phyloP scores from a whole-genome alignment of 2,797 vertebrate species.

The Gambelia wislizenii region DNA sequence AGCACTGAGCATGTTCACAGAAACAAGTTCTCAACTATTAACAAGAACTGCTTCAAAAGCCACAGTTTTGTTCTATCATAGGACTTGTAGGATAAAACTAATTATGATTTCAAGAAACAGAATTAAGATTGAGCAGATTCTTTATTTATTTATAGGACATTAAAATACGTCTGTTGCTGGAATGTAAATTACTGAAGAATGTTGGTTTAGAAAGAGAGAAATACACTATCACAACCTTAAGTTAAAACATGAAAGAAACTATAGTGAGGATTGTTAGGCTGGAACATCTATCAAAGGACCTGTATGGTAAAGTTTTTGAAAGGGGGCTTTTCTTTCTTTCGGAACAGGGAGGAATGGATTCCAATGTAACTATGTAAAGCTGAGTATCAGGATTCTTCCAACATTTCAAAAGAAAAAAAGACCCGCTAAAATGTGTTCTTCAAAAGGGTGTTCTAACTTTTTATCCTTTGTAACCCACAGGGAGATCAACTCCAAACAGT shows the following conservation, averaged over 20 bases:
- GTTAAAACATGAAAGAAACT: background rate
- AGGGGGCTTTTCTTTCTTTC: too few species aligned
- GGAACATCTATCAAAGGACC: background rate
- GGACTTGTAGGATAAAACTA: background rate
- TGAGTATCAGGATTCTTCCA: background rate
- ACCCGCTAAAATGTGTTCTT: background rate
- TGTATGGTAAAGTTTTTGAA: background rate
- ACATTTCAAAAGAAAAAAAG: background rate
- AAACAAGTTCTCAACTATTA: background rate
- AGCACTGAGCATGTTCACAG: background rate
- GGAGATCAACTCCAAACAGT: too few species aligned
- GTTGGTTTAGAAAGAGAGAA: background rate
- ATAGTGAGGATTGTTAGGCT: too few species aligned
- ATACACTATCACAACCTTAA: background rate
- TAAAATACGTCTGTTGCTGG: background rate
- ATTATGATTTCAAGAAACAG: background rate
- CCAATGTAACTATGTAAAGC: background rate
- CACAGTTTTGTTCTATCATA: background rate
- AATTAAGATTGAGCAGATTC: background rate
- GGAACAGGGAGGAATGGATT: background rate
- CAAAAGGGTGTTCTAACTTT: background rate
- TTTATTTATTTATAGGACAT: rapidly evolving
- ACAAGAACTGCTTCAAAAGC: slow-evolving; percentile 34
- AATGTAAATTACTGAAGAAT: background rate
- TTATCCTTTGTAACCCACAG: background rate